A percentile compares a stretch with the other conserved stretches of the same genome.
Evolutionary conservation across 2,113 vertebrate species (phyloP).

Genomic region (Xyliphius kryptos): DNA sequence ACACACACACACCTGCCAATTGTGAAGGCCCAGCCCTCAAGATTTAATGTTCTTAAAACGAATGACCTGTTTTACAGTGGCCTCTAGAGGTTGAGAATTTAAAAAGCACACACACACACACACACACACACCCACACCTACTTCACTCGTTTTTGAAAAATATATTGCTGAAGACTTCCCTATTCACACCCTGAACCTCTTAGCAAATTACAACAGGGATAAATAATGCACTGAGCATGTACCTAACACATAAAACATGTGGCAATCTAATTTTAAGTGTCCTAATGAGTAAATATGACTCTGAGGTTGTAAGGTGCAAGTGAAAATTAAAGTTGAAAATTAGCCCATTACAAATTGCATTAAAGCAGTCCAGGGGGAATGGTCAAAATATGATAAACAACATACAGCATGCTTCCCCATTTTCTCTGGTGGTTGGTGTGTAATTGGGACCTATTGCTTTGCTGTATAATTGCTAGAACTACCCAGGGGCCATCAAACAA

Average conservation of each 20-base stretch:
- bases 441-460: constrained; percentile 4
- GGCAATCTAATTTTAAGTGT: background rate
- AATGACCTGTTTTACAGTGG: constrained; percentile 35
- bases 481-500: constrained; percentile 22
- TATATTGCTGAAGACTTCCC: background rate
- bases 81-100: constrained; percentile 20
- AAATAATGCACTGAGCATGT: background rate
- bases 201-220: constrained; percentile 12
- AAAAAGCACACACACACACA: background rate
- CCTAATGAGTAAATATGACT: background rate
- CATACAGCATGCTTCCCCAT: background rate
- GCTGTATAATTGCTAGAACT: constrained; percentile 30
- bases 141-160: background rate
- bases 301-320: background rate
- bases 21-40: constrained; percentile 4
- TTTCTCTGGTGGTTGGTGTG: constrained; percentile 1
- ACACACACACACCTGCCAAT: background rate
- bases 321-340: background rate
- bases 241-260: background rate
- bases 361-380: constrained; percentile 15
- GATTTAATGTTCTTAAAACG: constrained; percentile 28
- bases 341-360: constrained; percentile 9
- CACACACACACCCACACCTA: background rate
- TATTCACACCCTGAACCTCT: background rate
- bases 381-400: background rate